Percentiles rank a stretch among this genome's conserved stretches.
These are phyloP conservation scores for Drosophila glabriapex DNA, from an alignment of 2,888 invertebrate species.

Conservation along the genomic window DNA sequence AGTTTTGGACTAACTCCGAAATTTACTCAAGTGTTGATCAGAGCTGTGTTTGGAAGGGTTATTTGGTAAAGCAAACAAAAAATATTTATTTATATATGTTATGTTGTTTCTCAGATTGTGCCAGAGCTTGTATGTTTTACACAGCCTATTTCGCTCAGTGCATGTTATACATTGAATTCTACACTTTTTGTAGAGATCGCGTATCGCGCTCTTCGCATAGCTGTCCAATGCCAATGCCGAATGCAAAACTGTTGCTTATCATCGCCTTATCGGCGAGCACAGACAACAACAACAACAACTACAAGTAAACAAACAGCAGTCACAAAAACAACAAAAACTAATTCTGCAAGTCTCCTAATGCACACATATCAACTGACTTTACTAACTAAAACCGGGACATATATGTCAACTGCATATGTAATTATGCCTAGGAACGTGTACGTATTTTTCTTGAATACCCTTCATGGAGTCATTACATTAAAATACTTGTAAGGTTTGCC, in stretches of 20 bases:
- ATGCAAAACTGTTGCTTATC: conserved; percentile 55
- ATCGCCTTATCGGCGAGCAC: conserved; percentile 56
- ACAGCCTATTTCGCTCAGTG: background rate
- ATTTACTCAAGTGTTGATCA: background rate
- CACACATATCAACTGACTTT: background rate
- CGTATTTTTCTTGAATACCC: background rate
- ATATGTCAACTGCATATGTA: background rate
- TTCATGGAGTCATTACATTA: background rate
- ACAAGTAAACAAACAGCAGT: conserved; percentile 5
- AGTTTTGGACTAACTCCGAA: background rate
- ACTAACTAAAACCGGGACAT: background rate
- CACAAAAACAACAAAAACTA: conserved; percentile 9
- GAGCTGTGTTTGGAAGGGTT: background rate
- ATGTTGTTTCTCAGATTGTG: background rate
- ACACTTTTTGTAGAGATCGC: background rate
- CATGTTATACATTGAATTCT: background rate
- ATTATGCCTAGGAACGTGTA: background rate
- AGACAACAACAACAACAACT: conserved; percentile 12
- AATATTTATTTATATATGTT: background rate
- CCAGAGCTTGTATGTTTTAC: background rate
- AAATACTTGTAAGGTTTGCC: background rate
- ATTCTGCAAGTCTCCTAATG: background rate
- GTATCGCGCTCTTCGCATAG: background rate
- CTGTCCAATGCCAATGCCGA: conserved; percentile 55
- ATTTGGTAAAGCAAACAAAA: background rate